A percentile compares a stretch with the other conserved stretches of the same genome.
phyloP scores from a whole-genome alignment of 2,113 vertebrate genomes.

The Aix galericulata region DNA sequence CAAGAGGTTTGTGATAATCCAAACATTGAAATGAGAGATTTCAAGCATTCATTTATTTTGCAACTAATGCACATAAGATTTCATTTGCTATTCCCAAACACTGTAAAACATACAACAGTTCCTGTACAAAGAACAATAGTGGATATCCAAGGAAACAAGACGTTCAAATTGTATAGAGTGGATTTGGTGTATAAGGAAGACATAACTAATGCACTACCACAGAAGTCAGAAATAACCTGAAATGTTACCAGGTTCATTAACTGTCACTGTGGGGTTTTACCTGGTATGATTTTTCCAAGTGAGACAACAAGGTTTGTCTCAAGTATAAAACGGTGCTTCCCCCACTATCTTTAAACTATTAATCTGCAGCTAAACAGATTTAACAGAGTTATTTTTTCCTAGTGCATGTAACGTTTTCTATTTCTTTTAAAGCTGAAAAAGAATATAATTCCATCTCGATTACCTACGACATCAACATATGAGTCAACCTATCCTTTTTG shows the following conservation, averaged over 20 bases:
- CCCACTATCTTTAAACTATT: background rate
- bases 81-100: background rate
- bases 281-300: background rate
- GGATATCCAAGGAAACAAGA: background rate
- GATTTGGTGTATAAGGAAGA: background rate
- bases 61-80: background rate
- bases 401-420: background rate
- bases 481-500: background rate
- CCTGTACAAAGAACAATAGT: background rate
- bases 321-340: background rate
- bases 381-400: background rate
- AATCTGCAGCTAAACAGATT: background rate
- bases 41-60: background rate
- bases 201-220: background rate
- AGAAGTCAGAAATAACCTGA: background rate
- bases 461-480: background rate
- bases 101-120: background rate
- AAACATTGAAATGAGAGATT: background rate
- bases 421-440: background rate
- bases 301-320: background rate
- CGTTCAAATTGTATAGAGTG: background rate
- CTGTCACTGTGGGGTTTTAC: background rate
- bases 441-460: background rate
- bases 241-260: background rate
- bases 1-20: background rate